Evolutionary conservation across 2,888 invertebrate species (phyloP).

Genomic region (Brachypterus glaber): DNA sequence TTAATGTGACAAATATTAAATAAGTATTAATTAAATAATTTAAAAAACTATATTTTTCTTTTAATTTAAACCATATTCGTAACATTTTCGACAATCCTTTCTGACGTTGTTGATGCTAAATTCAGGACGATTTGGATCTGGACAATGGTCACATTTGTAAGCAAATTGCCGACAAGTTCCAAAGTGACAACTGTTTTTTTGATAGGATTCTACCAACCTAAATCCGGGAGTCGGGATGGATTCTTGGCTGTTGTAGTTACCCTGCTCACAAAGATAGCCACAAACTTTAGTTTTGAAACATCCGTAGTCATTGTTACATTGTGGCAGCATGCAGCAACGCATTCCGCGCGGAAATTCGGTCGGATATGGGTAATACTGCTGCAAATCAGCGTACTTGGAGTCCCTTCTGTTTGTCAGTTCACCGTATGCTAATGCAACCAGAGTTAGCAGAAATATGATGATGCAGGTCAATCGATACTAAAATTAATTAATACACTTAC

Average conservation of each 20-base stretch:
- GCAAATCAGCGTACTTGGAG: not conserved
- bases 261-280: slow-evolving; percentile 7
- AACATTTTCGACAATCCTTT: slow-evolving; percentile 17
- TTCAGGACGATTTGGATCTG: slow-evolving; percentile 16
- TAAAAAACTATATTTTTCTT: too few relatives aligned
- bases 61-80: slow-evolving; percentile 6
- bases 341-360: not conserved
- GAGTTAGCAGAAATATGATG: too few relatives aligned
- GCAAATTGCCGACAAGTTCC: slow-evolving; percentile 20
- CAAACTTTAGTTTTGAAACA: slow-evolving; percentile 1
- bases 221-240: slow-evolving; percentile 20
- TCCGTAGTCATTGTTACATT: not conserved
- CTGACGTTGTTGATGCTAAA: slow-evolving; percentile 20
- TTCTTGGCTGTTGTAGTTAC: slow-evolving; percentile 18
- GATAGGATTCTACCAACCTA: slow-evolving; percentile 17
- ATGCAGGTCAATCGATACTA: too few relatives aligned
- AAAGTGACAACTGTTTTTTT: slow-evolving; percentile 21
- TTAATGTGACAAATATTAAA: too few relatives aligned
- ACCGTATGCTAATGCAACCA: not conserved
- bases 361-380: not conserved
- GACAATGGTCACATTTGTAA: slow-evolving; percentile 16
- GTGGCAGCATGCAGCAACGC: not conserved
- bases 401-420: not conserved
- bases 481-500: too few relatives aligned
- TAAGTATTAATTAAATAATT: too few relatives aligned